Evolutionary conservation across 2,797 vertebrate genomes (phyloP), one percentile per base, ranked within the genome.

Genomic region (Sebastes ruberrimus): DNA sequence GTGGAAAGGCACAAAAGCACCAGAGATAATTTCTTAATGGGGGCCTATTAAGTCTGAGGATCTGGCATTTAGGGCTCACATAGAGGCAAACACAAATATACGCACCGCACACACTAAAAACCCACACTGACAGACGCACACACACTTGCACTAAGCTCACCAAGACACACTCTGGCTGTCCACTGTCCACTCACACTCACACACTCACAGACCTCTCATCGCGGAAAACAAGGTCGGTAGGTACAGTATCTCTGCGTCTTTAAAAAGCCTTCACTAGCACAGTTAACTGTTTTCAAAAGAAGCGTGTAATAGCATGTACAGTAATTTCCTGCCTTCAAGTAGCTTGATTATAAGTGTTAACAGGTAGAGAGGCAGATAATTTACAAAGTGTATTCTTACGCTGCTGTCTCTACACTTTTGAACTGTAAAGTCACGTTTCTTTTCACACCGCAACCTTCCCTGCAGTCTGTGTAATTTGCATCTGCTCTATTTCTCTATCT

Each of bases 11-110:
- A 92, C 93, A 95, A 94, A 94, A 94, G 91, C 90, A 94, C 85
- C 90, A 94, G 89, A 91, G 93, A 95, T 94, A 94, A 95, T 95
- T 94, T 94, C 92, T 93, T 95, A 96, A 95, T 95, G 90, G 93
- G 86, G 80, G 80, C 83, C 94, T 94, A 93, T 95, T 95, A 94
- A 92, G 84, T 88, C 89, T 85, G 87, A 92, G 88, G 87, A 89
- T 90, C 89, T 94, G 92, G 89, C 91, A 92, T 93, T 93, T 92
- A 89, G 85, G 86, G 78, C 82, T 89, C 75, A 86, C 80, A 78
- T 59, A 42, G 68, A 80, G 56, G 81, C 78, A 87, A 88, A 91
- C 82, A 89, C 80, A 90, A 86, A 87, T 80, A 83, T 14, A 80
- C 18, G 22, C 20, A 42, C 2, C 18, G 22, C 57, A 70, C 38